Evolutionary conservation across 2,113 vertebrate genomes (phyloP), one percentile per base, ranked within the genome.

Genomic region (Platichthys stellatus): DNA sequence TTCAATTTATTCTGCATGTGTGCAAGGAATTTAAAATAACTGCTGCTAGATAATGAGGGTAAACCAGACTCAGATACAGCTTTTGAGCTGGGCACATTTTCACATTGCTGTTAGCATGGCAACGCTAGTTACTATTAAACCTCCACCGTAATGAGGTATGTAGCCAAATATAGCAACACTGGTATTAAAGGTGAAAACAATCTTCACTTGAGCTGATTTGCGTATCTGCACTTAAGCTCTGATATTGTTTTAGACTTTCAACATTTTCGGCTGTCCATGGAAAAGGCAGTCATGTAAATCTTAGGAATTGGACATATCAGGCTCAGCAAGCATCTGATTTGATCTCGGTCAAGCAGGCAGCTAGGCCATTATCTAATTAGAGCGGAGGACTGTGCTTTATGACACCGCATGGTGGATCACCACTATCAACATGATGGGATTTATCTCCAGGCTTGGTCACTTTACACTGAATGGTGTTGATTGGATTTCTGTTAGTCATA

Each of bases 321-420:
- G 17, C 17, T 5, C 45, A 49, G 10, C 20, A 11, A 54, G 20
- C 51, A 54, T n/a, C 51, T n/a, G 51, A 20, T 54, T 54, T 2
- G 1, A 75, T 58, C 40, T 60, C 5, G 26, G 21, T 23, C 1
- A 9, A 63, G 26, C 4, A 49, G 45, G 14, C 12, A 31, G 31
- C 5, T 31, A 31, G 45, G 51, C 64, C 72, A 45, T 88, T 86
- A 84, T 12, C 57, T 86, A 76, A 86, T 62, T 83, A 57, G 43
- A 13, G 14, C 18, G 51, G 24, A 69, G 15, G 47, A 51, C 17
- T 3, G 5, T 15, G 45, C 4, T 49, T 26, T 38, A 63, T 26
- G 1, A 13, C 21, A 31, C 20, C 18, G 7, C 51, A 54, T 9
- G 18, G 18, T 21, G 2, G 7, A n/a, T 69, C 53, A 12, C 6